These are phyloP conservation scores for Arbacia lixula DNA, from an alignment of 53 echinoderm and acorn worm genomes.

Conservation along the genomic window DNA sequence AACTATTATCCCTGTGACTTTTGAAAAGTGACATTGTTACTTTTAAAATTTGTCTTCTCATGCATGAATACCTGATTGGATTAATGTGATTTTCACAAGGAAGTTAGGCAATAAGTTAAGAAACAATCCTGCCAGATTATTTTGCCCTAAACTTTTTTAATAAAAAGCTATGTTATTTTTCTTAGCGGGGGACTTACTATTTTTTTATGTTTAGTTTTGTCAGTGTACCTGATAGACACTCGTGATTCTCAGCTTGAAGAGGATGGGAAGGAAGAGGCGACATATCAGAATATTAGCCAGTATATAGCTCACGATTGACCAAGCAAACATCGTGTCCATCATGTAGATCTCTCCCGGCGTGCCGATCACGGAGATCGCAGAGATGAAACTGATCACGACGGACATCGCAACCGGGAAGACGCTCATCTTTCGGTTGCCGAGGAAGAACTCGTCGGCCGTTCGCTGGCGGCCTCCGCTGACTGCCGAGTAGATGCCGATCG, in stretches of 20 bases:
- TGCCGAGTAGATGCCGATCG: constrained; percentile 83
- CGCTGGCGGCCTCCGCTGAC: constrained; percentile 72
- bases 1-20: too few species aligned
- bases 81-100: too few species aligned
- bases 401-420: constrained; percentile 56
- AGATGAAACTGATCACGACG: constrained; percentile 28
- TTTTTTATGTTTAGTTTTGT: too few species aligned
- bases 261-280: constrained; percentile 62
- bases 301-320: constrained; percentile 34
- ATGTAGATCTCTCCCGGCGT: constrained; percentile 45
- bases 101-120: too few species aligned
- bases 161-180: too few species aligned
- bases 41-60: too few species aligned
- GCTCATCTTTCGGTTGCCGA: constrained; percentile 82
- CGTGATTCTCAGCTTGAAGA: constrained; percentile 62
- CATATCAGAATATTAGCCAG: constrained; percentile 19
- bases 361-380: constrained; percentile 44
- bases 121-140: too few species aligned
- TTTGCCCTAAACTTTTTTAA: too few species aligned
- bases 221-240: constrained; percentile 72
- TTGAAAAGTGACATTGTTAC: too few species aligned
- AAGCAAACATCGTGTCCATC: constrained; percentile 30
- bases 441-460: constrained; percentile 81
- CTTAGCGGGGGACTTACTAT: too few species aligned
- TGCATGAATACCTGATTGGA: too few species aligned